Evolutionary conservation across 2,888 invertebrate genomes (phyloP).

Genomic region (Caenorhabditis zanzibari): DNA sequence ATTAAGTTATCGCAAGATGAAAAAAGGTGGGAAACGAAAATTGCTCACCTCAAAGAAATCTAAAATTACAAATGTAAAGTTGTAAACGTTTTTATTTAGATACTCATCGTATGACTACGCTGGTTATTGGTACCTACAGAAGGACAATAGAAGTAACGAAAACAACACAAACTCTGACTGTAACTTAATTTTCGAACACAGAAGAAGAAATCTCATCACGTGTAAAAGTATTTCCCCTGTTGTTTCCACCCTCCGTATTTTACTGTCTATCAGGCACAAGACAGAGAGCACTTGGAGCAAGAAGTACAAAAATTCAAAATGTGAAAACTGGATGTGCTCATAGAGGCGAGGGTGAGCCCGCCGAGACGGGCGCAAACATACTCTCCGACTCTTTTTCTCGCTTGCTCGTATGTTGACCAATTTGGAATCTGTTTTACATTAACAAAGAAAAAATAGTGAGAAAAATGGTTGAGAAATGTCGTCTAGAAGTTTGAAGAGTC

Average conservation of each 20-base stretch:
- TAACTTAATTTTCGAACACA: conserved; percentile 20
- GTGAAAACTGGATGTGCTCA: conserved; percentile 56
- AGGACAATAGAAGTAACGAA: background rate
- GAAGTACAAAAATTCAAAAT: conserved; percentile 55
- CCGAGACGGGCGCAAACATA: conserved; percentile 53
- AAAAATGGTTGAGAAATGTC: background rate
- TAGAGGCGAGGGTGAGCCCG: conserved; percentile 22
- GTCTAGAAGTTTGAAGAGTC: background rate
- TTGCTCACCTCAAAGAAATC: conserved; percentile 8
- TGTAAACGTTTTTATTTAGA: conserved; percentile 18
- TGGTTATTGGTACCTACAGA: conserved; percentile 37
- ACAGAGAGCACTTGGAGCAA: conserved; percentile 26
- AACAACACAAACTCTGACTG: conserved; percentile 38
- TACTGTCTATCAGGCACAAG: conserved; percentile 31
- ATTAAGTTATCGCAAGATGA: background rate
- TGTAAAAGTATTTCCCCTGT: background rate
- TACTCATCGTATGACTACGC: conserved; percentile 26
- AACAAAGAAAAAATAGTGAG: conserved; percentile 25
- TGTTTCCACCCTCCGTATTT: background rate
- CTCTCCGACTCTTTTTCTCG: conserved; percentile 29
- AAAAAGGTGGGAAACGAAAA: too few relatives aligned
- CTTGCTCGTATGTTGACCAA: conserved; percentile 50
- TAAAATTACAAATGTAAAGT: conserved; percentile 6
- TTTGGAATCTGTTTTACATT: conserved; percentile 56
- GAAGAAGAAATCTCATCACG: conserved; percentile 19